Conservation (phyloP, 2,797 vertebrate species). For the Chloroceryle inda region DNA sequence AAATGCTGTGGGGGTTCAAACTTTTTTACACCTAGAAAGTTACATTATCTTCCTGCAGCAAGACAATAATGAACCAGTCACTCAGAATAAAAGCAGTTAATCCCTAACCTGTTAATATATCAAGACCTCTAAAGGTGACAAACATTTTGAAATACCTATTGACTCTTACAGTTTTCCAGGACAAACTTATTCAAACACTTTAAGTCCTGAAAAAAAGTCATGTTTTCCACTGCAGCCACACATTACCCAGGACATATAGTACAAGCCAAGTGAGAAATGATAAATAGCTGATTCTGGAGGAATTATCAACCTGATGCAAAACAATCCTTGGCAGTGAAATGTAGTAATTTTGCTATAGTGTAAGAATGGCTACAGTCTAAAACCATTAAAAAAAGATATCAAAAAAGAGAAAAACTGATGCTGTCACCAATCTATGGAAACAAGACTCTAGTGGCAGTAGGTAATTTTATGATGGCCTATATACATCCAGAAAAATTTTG, state of each 20-base stretch:
- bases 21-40: background rate
- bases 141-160: background rate
- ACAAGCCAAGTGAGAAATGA: background rate
- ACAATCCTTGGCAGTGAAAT: background rate
- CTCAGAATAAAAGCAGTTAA: background rate
- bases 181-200: background rate
- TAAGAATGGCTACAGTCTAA: background rate
- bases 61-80: background rate
- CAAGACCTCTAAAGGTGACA: background rate
- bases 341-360: background rate
- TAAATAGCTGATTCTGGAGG: background rate
- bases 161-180: background rate
- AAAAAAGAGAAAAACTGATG: background rate
- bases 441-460: background rate
- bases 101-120: background rate
- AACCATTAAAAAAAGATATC: background rate
- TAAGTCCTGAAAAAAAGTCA: background rate
- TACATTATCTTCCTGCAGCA: background rate
- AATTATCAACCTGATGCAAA: background rate
- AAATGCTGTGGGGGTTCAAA: background rate
- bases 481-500: background rate
- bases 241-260: background rate
- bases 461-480: background rate
- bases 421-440: background rate
- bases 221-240: background rate